Percentiles rank a stretch among this genome's conserved stretches.
Evolutionary conservation across 2,888 invertebrate species (phyloP).

Genomic region (Yponomeuta malinellus): DNA sequence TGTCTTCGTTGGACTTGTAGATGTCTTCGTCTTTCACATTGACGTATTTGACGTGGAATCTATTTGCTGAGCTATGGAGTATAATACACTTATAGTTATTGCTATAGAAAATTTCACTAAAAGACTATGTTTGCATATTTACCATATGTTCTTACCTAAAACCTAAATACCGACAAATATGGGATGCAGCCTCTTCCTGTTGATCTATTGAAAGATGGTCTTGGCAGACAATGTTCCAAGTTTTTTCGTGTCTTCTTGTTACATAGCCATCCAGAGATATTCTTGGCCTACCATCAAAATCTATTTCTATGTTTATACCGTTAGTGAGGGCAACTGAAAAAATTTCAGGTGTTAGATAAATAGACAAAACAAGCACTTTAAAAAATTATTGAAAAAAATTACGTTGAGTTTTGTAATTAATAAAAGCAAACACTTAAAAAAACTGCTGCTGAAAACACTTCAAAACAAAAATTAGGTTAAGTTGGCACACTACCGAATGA

Average conservation of each 20-base stretch:
- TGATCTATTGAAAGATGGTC: slow-evolving; percentile 55
- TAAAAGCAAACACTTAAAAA: too few species aligned
- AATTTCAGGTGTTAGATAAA: too few species aligned
- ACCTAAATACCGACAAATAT: slow-evolving; percentile 81
- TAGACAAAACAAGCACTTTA: too few species aligned
- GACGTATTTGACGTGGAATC: slow-evolving; percentile 52
- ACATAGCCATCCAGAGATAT: slow-evolving; percentile 78
- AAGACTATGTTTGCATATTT: too few species aligned
- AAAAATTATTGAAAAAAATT: too few species aligned
- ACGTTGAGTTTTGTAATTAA: too few species aligned
- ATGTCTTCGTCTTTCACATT: slow-evolving; percentile 47
- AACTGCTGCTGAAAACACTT: too few species aligned
- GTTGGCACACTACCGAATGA: too few species aligned
- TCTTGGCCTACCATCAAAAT: slow-evolving; percentile 77
- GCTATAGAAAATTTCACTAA: slow-evolving; percentile 21
- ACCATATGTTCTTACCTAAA: slow-evolving; percentile 65
- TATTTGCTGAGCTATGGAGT: slow-evolving; percentile 50
- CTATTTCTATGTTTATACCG: slow-evolving; percentile 75
- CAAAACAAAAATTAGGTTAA: too few species aligned
- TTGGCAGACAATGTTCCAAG: slow-evolving; percentile 81
- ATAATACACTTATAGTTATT: neutral
- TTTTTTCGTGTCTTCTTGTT: slow-evolving; percentile 74
- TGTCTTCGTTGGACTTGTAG: slow-evolving; percentile 26
- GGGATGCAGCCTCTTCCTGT: slow-evolving; percentile 66
- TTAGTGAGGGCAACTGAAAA: slow-evolving; percentile 81